Conservation (phyloP, 2,888 invertebrate genomes). For the Orchestes rusci region DNA sequence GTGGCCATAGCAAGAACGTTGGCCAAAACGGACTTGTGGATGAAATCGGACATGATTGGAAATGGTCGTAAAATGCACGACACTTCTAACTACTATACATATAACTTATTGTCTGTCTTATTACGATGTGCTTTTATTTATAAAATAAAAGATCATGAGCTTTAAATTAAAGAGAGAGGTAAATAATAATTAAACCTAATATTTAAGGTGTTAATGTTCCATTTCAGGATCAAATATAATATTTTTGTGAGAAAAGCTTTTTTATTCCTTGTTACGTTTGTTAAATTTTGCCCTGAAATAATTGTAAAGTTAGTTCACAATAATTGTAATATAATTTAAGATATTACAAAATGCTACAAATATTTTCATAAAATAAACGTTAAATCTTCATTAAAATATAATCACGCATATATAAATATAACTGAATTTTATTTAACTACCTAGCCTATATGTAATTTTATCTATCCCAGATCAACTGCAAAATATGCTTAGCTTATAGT, state of each 20-base stretch:
- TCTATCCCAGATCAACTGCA: constrained; percentile 25
- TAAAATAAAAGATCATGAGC: constrained; percentile 42
- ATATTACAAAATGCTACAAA: constrained; percentile 42
- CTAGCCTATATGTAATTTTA: constrained; percentile 28
- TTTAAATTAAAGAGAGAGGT: constrained; percentile 43
- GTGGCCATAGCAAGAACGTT: constrained; percentile 16
- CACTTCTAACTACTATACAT: constrained; percentile 31
- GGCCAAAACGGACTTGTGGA: constrained; percentile 18
- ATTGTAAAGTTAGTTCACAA: constrained; percentile 41
- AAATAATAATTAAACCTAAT: constrained; percentile 38
- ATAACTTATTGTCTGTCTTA: constrained; percentile 38
- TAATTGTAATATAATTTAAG: constrained; percentile 43
- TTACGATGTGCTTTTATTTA: constrained; percentile 41
- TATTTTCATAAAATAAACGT: constrained; percentile 44
- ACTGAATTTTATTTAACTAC: constrained; percentile 37
- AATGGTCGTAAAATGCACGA: constrained; percentile 37
- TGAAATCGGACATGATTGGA: constrained; percentile 31
- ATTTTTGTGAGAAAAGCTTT: constrained; percentile 41
- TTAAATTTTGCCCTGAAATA: constrained; percentile 34
- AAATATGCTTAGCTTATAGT: constrained; percentile 27
- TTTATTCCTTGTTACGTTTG: constrained; percentile 37
- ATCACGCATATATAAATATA: constrained; percentile 43
- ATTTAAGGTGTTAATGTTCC: constrained; percentile 39
- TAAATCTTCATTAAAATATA: constrained; percentile 43
- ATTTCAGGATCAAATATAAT: constrained; percentile 39